Percentiles rank a stretch among this genome's conserved stretches.
These are phyloP conservation scores for Saccostrea echinata DNA, from an alignment of 1,140 invertebrate genomes.

Conservation along the genomic window DNA sequence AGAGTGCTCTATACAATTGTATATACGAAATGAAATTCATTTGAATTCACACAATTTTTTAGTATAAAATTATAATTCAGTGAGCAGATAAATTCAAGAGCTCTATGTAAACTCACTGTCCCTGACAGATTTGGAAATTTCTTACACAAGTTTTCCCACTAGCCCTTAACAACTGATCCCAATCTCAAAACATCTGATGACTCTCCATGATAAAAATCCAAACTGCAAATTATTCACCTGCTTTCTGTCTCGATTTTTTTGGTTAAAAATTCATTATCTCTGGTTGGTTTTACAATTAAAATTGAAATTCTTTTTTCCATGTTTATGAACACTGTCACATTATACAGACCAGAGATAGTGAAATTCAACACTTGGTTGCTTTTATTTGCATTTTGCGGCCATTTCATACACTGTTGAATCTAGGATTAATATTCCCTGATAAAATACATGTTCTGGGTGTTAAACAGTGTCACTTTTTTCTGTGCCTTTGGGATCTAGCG, in stretches of 20 bases:
- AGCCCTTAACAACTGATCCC: neutral
- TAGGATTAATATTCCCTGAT: neutral
- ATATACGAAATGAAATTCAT: neutral
- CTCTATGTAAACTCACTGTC: neutral
- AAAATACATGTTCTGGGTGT: constrained; percentile 34
- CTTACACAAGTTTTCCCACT: neutral
- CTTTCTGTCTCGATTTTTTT: neutral
- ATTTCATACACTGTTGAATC: neutral
- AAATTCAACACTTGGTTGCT: constrained; percentile 27
- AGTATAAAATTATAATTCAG: neutral
- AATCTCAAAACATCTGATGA: constrained; percentile 33
- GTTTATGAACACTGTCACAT: constrained; percentile 8
- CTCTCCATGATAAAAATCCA: constrained; percentile 34
- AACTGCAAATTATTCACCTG: constrained; percentile 17
- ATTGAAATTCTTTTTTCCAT: constrained; percentile 13
- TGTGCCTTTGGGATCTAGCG: neutral
- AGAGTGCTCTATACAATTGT: no score
- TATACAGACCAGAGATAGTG: neutral
- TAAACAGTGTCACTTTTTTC: constrained; percentile 9
- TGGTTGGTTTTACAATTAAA: neutral
- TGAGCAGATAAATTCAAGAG: neutral
- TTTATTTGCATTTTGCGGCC: constrained; percentile 15
- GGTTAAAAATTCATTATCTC: neutral
- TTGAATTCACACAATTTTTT: no score
- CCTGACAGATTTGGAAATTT: neutral